These are phyloP conservation scores for Manis crassicaudata DNA, from an alignment of 2,797 vertebrate genomes.

Conservation along the genomic window DNA sequence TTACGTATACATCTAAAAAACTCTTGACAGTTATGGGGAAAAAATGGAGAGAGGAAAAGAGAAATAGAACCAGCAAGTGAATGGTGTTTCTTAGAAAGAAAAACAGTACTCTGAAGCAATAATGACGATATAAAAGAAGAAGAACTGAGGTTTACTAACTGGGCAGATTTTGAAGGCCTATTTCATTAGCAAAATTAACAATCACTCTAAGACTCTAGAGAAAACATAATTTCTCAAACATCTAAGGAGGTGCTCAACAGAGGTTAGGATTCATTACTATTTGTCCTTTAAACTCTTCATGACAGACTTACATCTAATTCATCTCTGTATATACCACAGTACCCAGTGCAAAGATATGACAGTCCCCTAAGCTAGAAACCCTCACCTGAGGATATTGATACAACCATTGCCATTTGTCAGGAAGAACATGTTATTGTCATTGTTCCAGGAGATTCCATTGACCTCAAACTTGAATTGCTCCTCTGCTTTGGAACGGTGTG, in stretches of 20 bases:
- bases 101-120: not conserved
- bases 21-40: not conserved
- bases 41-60: not conserved
- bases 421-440: constrained; percentile 99
- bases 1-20: too few species aligned
- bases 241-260: not conserved
- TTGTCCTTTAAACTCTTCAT: not conserved
- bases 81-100: not conserved
- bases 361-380: too few species aligned
- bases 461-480: constrained; percentile 99
- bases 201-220: not conserved
- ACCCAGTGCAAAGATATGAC: not conserved
- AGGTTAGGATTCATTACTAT: not conserved
- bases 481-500: constrained; percentile 93
- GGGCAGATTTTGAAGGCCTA: not conserved
- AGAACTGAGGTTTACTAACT: not conserved
- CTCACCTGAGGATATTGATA: constrained; percentile 97
- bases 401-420: constrained; percentile 98
- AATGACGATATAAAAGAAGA: not conserved
- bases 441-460: constrained; percentile 99
- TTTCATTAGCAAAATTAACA: constrained; percentile 30
- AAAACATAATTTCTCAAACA: not conserved
- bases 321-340: not conserved
- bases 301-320: not conserved
- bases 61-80: not conserved